Conservation (phyloP, 2,888 invertebrate genomes). For the Luperina testacea region DNA sequence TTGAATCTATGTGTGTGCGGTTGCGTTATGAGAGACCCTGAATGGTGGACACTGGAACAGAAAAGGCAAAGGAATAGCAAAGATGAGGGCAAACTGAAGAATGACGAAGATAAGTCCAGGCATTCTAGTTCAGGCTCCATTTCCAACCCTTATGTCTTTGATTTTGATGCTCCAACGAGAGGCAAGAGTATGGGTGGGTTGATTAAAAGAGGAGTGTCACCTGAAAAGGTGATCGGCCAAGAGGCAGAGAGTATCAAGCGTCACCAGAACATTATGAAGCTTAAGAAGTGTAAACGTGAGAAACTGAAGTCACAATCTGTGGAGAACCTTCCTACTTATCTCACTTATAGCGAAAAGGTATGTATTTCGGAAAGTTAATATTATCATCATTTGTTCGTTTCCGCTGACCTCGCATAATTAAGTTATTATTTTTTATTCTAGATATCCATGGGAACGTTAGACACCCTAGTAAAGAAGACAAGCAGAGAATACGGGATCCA, state of each 20-base stretch:
- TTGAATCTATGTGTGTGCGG: conserved; percentile 96
- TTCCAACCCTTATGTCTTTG: conserved; percentile 84
- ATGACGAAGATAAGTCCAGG: conserved; percentile 81
- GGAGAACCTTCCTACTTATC: conserved; percentile 93
- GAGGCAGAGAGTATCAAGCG: conserved; percentile 79
- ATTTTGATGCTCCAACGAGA: conserved; percentile 77
- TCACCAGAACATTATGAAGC: conserved; percentile 73
- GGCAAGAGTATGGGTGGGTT: conserved; percentile 82
- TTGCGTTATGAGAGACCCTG: conserved; percentile 96
- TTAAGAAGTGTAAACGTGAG: conserved; percentile 71
- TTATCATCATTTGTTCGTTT: not conserved
- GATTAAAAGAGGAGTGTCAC: conserved; percentile 77
- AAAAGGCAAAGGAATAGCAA: conserved; percentile 82
- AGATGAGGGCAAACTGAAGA: conserved; percentile 75
- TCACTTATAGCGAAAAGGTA: conserved; percentile 92
- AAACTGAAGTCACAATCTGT: conserved; percentile 90
- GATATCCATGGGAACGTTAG: conserved; percentile 92
- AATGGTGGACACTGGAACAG: conserved; percentile 93
- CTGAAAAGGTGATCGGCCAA: conserved; percentile 80
- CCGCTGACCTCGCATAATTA: not conserved
- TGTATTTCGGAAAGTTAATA: conserved; percentile 14
- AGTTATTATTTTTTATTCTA: conserved; percentile 68
- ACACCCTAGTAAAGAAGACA: conserved; percentile 85
- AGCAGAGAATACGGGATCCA: conserved; percentile 75
- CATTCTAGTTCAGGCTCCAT: conserved; percentile 89